Conservation (phyloP, 2,797 vertebrate genomes). For the Phaenicophaeus curvirostris region DNA sequence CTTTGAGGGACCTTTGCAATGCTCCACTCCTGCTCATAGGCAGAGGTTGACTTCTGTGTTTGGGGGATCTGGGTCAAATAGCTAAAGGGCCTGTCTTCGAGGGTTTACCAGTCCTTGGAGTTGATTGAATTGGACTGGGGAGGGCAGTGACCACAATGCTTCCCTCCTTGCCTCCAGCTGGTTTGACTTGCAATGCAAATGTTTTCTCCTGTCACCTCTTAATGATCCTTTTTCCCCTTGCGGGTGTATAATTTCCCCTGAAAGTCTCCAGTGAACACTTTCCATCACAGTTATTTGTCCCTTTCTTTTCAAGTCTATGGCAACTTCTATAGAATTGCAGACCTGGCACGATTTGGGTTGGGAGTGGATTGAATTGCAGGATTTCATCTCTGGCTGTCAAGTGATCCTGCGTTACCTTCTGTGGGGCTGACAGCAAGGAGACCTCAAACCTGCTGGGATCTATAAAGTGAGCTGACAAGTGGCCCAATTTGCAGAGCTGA, state of each 20-base stretch:
- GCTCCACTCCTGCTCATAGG: constrained; percentile 18
- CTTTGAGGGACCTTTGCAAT: not conserved
- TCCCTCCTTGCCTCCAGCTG: constrained; percentile 57
- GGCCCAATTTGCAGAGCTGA: not conserved
- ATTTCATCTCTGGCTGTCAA: constrained; percentile 9
- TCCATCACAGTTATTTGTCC: constrained; percentile 50
- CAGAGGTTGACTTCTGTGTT: constrained; percentile 25
- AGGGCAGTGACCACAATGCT: constrained; percentile 63
- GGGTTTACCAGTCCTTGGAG: constrained; percentile 48
- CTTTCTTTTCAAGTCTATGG: not conserved
- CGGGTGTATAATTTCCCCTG: constrained; percentile 39
- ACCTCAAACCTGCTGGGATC: not conserved
- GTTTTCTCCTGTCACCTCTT: constrained; percentile 59
- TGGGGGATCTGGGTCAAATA: constrained; percentile 34
- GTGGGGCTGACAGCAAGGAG: not conserved
- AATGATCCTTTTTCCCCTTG: constrained; percentile 43
- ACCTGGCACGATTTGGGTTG: not conserved
- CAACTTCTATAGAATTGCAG: constrained; percentile 5
- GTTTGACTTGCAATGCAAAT: constrained; percentile 61
- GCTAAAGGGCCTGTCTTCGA: constrained; percentile 47
- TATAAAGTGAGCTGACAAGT: not conserved
- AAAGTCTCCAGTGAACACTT: constrained; percentile 44
- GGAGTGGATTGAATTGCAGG: constrained; percentile 25
- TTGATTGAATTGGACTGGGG: constrained; percentile 60
- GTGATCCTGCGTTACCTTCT: not conserved